Base-by-base conservation (phyloP, 2,888 invertebrate species). In the Drosophila nr. perissopoda region DNA sequence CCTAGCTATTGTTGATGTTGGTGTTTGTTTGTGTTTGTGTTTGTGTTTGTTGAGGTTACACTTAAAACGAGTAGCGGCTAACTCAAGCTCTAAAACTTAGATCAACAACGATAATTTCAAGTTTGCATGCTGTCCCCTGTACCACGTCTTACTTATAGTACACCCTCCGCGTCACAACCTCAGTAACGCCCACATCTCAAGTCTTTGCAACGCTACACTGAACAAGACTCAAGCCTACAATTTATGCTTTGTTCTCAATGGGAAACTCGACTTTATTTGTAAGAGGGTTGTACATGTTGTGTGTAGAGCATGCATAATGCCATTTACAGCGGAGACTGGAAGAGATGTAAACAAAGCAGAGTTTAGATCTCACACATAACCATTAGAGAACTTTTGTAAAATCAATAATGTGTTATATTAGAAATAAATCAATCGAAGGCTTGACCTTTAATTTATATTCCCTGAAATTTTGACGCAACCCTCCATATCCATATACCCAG, bases 81-180 rank as follows among this genome's bases (percentile, higher is more conserved):
- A 42, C 34, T 33, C 73, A 57, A 57, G 60, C 56, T 57, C 38
- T 29, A 45, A 48, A 34, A 61, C 66, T 69, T 52, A 87, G 86
- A 87, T 89, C 83, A 85, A 82, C 83, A 69, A 79, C 77, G 90
- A 87, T 87, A 81, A 88, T 83, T 81, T 75, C 76, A 78, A 77
- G 83, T 80, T 84, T 73, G 89, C 87, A 82, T 85, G 85, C 74
- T 64, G 69, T 54, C 72, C 53, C 72, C 49, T 25, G 11, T n/a
- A 13, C 16, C 29, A 16, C 18, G 16, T 45, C 16, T 45, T 16
- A 16, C 33, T 10, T 34, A 29, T 31, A 18, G 25, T 25, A 45
- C 29, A 21, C 13, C 34, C n/a, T 36, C 3, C 53, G 13, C 21
- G 29, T 53, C 29, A 48, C 67, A 54, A 56, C 49, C 61, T 45